Base-by-base conservation (phyloP, 1,140 invertebrate species). In the Ips typographus region DNA sequence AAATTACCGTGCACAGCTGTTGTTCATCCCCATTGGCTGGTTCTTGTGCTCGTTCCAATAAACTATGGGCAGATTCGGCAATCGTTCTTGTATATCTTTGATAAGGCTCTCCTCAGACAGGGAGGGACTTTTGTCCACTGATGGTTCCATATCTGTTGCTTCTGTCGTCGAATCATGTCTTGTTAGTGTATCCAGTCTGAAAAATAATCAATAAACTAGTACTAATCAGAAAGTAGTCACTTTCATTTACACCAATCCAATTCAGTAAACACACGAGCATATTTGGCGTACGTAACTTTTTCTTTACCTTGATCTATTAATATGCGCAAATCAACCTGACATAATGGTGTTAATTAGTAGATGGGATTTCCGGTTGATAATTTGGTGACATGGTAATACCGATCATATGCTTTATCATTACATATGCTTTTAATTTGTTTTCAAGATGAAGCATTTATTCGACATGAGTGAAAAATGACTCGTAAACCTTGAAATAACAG, bases 1-100 rank as follows among this genome's bases (percentile, higher is more conserved):
- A 62, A 65, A 39, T 51, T 68, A 73, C 72, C 70, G 73, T 65
- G 90, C 90, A 80, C 91, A 94, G 59, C 87, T 89, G 64, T 88
- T 88, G 76, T 91, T 90, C 65, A 89, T 89, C 70, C 87, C 88
- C 77, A 85, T 90, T 68, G 87, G 86, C 82, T 90, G 86, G 74
- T 92, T 90, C 75, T 89, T 91, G 74, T 90, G 88, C 65, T 88
- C 88, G 74, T 88, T 88, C 92, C 92, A 94, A 78, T 92, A 94
- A 52, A 86, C 85, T n/a, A 94, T 87, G 0, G 93, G 93, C 2
- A 94, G 79, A 70, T 91, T 93, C 2, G 92, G 92, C 72, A 94
- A 83, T 37, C 88, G 83, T 8, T 87, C 84, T 76, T 92, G 88
- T 44, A 93, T 89, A 73, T 94, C 90, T 6, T 87, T 85, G 39